Base-by-base conservation (phyloP, 2,888 invertebrate species). In the Malthinus seriepunctatus region DNA sequence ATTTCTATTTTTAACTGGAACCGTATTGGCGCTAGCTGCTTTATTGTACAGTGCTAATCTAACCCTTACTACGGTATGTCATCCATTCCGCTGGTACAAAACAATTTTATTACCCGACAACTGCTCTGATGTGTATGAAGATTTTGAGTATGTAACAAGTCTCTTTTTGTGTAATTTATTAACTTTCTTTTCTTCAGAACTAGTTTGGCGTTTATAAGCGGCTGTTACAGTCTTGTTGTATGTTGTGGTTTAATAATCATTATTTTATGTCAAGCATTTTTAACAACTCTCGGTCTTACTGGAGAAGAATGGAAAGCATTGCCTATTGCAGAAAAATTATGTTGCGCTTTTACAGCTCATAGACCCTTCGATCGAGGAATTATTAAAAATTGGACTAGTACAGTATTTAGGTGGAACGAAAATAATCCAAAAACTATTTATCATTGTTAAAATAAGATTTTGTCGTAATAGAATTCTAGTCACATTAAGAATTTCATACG, bases 51-150 rank as follows among this genome's bases (percentile, higher is more conserved):
- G 91, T 42, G 86, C 89, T 3, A 90, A 93, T 78, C 80, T 95
- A 49, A 89, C 91, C 1, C 79, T 95, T 66, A 94, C 93, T 0
- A 89, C 93, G n/a, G 86, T 95, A 0, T 93, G 95, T 72, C 91
- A 92, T 77, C 93, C 93, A 0, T 86, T 86, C 70, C 82, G 85
- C 69, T 78, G 88, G 37, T 83, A 85, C 69, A 86, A 84, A 48
- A 81, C 83, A 49, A 81, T 95, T 65, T 81, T 93, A 33, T 74
- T 94, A 67, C 94, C 94, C 1, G 88, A 90, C 72, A 90, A 93
- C 75, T 95, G 95, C 78, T 86, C 87, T 63, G 90, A 91, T 78
- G 90, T 91, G 0, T 95, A 93, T 76, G 86, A 85, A 75, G 87
- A 91, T 69, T 86, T 87, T 69, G 83, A 86, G 91, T 91, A 80